A percentile compares a stretch with the other conserved stretches of the same genome.
Evolutionary conservation across 2,113 vertebrate genomes (phyloP).

Genomic region (Ranitomeya variabilis): DNA sequence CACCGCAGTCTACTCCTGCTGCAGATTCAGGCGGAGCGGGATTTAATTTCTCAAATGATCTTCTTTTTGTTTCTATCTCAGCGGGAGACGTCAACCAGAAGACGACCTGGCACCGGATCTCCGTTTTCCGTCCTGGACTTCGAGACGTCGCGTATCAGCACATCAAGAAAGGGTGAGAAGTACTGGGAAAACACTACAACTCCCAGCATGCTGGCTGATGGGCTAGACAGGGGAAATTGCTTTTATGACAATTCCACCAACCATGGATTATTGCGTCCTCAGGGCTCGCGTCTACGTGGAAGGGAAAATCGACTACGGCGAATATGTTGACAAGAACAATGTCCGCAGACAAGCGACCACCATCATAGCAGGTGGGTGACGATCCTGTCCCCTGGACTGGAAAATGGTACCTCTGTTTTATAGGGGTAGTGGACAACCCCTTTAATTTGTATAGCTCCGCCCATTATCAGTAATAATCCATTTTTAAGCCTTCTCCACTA

Average conservation of each 20-base stretch:
- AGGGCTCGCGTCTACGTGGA: constrained; percentile 89
- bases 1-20: background rate
- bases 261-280: constrained; percentile 24
- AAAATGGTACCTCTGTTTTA: too few relatives aligned
- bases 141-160: constrained; percentile 93
- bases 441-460: background rate
- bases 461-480: background rate
- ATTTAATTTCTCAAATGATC: background rate
- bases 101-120: constrained; percentile 94
- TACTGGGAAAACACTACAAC: background rate
- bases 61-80: constrained; percentile 10
- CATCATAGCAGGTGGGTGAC: constrained; percentile 87
- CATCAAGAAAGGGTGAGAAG: constrained; percentile 90
- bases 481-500: background rate
- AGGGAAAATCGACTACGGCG: constrained; percentile 95
- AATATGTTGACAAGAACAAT: constrained; percentile 94
- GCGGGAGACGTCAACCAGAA: constrained; percentile 95
- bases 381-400: background rate
- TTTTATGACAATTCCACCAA: background rate
- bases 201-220: background rate
- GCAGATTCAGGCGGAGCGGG: background rate
- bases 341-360: constrained; percentile 93
- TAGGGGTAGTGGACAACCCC: background rate
- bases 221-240: background rate
- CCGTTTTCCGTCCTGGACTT: constrained; percentile 92